Base-by-base conservation (phyloP, 2,797 vertebrate genomes). In the Pseudotriccus pelzelni region DNA sequence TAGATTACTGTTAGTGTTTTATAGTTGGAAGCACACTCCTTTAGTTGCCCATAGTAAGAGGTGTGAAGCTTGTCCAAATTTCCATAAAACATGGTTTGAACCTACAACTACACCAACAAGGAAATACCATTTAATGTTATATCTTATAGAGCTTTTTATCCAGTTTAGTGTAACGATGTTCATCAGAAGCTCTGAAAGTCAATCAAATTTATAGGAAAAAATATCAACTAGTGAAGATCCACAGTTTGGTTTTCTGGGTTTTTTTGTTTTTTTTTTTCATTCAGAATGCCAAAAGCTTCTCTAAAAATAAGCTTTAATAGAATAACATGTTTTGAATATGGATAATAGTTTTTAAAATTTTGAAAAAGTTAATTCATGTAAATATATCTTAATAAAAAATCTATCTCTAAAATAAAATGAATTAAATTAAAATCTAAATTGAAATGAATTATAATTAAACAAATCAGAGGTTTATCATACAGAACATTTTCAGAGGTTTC, bases 331-430 rank as follows among this genome's bases (percentile, higher is more conserved):
- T 82, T 89, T 55, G 68, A 79, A 69, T 47, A 17, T 6, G 20
- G 8, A 3, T 0, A 28, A 4, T 58, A 59, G 2, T 2, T 47
- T 63, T 19, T 58, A 72, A 81, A 58, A 27, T 3, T n/a, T n/a
- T 32, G 7, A 36, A 68, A 84, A 78, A 36, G 7, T 6, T 21
- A 25, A 75, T 46, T 62, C 13, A n/a, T 9, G 6, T 50, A 63
- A 43, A 15, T 72, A 41, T 27, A 64, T 22, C 19, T 34, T 10
- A 84, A 75, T 56, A 46, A 50, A 50, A 77, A 32, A 50, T 4
- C 2, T 14, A 2, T 64, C 28, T 50, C 7, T 46, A 49, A 86
- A 36, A 6, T 7, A 25, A 84, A 53, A 22, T 27, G 0, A 44
- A 55, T 53, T 50, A 25, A 84, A 84, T 60, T 37, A 67, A 78